Evolutionary conservation across 2,113 vertebrate genomes (phyloP).

Genomic region (Hystrix brachyura): DNA sequence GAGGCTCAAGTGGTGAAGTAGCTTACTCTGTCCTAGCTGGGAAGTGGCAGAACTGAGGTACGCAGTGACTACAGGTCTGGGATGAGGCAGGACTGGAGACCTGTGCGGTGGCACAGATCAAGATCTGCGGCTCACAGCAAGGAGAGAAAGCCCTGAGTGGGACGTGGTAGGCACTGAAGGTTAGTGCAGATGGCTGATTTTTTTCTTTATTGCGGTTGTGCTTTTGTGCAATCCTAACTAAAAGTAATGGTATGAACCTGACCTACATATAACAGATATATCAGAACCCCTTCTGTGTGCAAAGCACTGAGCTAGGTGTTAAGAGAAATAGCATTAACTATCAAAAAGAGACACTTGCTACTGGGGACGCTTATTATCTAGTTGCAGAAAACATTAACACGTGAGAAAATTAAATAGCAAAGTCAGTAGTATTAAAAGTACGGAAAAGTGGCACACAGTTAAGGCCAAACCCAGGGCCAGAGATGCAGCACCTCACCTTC

Average conservation of each 20-base stretch:
- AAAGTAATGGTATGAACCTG: neutral
- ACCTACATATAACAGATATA: neutral
- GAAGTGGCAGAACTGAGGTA: neutral
- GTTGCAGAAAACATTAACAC: slow-evolving; percentile 4
- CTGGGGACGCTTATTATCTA: neutral
- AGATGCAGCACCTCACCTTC: neutral
- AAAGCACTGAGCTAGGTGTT: neutral
- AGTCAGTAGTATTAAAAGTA: neutral
- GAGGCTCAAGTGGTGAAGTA: neutral
- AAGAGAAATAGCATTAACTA: neutral
- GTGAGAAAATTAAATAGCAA: slow-evolving; percentile 12
- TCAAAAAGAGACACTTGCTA: neutral
- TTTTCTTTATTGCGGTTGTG: neutral
- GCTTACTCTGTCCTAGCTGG: neutral
- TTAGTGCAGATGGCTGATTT: neutral
- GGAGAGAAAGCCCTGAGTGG: neutral
- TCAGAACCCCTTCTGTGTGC: neutral
- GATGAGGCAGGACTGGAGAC: neutral
- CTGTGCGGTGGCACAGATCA: neutral
- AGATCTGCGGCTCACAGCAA: neutral
- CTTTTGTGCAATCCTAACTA: neutral
- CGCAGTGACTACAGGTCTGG: neutral
- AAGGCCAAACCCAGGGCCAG: neutral
- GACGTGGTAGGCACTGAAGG: too few relatives aligned
- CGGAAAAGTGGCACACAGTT: neutral